phyloP scores from a whole-genome alignment of 2,888 invertebrate genomes.

The Nebria salina region DNA sequence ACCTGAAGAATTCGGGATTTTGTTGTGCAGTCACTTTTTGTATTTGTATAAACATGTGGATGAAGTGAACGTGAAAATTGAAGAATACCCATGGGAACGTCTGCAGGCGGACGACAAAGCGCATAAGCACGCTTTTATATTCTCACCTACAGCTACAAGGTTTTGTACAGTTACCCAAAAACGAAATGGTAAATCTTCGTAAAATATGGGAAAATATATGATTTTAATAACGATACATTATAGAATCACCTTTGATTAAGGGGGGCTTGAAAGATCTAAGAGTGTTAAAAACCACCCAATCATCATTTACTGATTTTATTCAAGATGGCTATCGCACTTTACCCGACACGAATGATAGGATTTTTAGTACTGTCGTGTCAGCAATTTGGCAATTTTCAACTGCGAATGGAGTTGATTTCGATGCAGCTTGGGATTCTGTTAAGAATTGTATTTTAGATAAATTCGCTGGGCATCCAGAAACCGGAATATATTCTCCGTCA shows the following conservation, averaged over 20 bases:
- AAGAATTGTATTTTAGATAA: conserved; percentile 76
- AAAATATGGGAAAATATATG: conserved; percentile 13
- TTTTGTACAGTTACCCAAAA: conserved; percentile 75
- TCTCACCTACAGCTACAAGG: conserved; percentile 72
- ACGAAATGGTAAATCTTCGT: conserved; percentile 69
- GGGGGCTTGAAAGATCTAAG: conserved; percentile 77
- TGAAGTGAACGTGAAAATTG: conserved; percentile 74
- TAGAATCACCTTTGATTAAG: conserved; percentile 69
- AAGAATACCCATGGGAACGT: conserved; percentile 82
- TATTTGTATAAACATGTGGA: conserved; percentile 79
- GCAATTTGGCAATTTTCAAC: conserved; percentile 79
- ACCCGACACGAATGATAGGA: conserved; percentile 78
- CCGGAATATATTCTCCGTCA: conserved; percentile 79
- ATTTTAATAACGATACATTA: conserved; percentile 31
- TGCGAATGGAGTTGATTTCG: conserved; percentile 73
- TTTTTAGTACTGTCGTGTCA: conserved; percentile 80
- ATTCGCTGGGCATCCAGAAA: conserved; percentile 79
- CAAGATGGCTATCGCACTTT: conserved; percentile 81
- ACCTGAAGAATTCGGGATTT: conserved; percentile 79
- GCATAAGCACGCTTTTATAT: conserved; percentile 83
- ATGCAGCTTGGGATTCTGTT: conserved; percentile 75
- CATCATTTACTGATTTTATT: conserved; percentile 81
- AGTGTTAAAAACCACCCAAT: conserved; percentile 83
- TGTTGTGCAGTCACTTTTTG: conserved; percentile 79
- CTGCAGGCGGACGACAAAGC: conserved; percentile 65